Evolutionary conservation across 2,113 vertebrate genomes (phyloP), one percentile per base, ranked within the genome.

Genomic region (Aphelocoma coerulescens): DNA sequence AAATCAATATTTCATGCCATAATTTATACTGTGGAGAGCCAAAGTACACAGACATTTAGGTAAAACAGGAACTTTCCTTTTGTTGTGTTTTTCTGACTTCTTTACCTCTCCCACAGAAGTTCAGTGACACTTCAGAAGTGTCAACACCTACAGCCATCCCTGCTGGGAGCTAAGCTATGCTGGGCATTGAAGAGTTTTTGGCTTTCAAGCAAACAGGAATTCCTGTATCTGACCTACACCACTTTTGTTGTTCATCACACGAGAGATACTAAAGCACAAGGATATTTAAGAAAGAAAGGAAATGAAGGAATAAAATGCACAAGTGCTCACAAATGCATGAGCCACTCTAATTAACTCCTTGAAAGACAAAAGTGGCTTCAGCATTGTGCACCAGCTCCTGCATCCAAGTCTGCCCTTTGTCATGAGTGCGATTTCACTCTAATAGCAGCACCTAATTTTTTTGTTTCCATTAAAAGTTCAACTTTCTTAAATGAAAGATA

Each of bases 1-100:
- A 83, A 83, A 96, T 94, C 82, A 74, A 11, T 83, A 88, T 73
- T 86, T 91, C 43, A 77, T 69, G 85, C n/a, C 39, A 46, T 86
- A 80, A 72, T 85, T 85, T 87, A 69, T 35, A 68, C 22, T 73
- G 41, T 18, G 16, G 62, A 82, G 39, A 68, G 20, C 21, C 54
- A 75, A 78, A 87, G 66, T 2, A 72, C 23, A 59, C n/a, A 85
- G 59, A 63, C 23, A 57, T 69, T 85, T 54, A 58, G 28, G 41
- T 76, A 89, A 82, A 94, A 41, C 6, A 52, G 35, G 19, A 89
- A 26, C 26, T 68, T 54, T 11, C 4, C 32, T 62, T 71, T 85
- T 62, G 3, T 17, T n/a, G 13, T 27, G 7, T 0, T 35, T 65
- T 67, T 85, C 43, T 46, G 46, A 9, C 13, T 72, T 24, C 22